These are phyloP conservation scores for Cyanoderma ruficeps DNA, from an alignment of 2,113 vertebrate genomes.

Conservation along the genomic window DNA sequence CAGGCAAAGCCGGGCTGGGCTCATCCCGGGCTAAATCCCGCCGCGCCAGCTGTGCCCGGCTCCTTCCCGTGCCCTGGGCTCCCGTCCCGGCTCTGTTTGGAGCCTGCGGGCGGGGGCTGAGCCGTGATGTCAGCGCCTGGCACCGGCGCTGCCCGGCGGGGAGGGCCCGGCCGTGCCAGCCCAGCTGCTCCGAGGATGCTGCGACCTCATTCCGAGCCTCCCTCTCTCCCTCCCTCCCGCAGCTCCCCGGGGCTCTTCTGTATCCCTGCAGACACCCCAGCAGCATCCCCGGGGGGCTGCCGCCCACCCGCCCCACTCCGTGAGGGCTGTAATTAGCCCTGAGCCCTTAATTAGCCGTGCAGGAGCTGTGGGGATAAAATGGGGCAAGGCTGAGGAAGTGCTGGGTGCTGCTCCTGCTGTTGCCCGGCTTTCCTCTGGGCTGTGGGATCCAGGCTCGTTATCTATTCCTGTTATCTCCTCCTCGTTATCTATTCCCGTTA, in stretches of 20 bases:
- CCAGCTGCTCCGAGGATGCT: not conserved
- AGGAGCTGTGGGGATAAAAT: not conserved
- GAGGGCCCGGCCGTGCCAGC: not conserved
- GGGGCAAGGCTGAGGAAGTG: not conserved
- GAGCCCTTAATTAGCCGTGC: conserved; percentile 42
- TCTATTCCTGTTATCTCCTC: not conserved
- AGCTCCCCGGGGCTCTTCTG: not conserved
- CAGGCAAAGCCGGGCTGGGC: not conserved
- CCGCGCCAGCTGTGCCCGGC: not conserved
- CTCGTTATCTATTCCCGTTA: not conserved
- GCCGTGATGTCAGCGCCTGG: not conserved
- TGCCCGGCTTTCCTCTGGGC: not conserved
- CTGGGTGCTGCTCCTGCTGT: not conserved
- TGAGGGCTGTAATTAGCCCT: not conserved
- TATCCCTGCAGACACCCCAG: not conserved
- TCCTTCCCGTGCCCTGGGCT: not conserved
- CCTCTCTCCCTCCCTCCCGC: not conserved
- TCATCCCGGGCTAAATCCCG: not conserved
- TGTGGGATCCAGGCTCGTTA: not conserved
- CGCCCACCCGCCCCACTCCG: not conserved
- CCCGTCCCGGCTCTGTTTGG: not conserved
- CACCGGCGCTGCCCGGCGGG: not conserved
- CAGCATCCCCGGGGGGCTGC: not conserved
- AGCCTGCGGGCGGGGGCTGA: not conserved
- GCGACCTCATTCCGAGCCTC: not conserved